Evolutionary conservation across 2,888 invertebrate species (phyloP).

Genomic region (Mycalesis mineus): DNA sequence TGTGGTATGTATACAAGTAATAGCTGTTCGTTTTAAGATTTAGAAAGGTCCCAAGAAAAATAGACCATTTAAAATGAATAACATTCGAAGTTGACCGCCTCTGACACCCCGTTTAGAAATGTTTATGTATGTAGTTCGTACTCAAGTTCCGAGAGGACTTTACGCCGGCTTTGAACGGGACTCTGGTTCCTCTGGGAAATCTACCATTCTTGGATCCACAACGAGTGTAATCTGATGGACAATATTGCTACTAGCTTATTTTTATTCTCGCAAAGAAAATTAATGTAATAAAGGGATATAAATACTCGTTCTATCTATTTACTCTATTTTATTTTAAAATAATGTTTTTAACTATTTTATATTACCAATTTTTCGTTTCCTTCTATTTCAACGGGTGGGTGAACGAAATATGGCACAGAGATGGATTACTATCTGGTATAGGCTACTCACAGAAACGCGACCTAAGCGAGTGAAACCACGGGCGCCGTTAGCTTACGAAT

Average conservation of each 20-base stretch:
- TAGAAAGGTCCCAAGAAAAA: background rate
- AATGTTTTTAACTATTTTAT: no score
- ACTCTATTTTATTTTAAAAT: no score
- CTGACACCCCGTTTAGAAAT: slow-evolving; percentile 19
- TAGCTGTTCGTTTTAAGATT: background rate
- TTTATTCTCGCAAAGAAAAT: background rate
- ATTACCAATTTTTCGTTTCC: no score
- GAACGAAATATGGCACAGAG: no score
- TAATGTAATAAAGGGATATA: background rate
- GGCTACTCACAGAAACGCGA: no score
- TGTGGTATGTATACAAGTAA: no score
- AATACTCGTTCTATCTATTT: background rate
- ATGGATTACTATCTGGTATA: no score
- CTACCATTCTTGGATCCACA: slow-evolving; percentile 21
- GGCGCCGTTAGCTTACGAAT: no score
- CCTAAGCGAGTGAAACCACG: no score
- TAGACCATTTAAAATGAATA: slow-evolving; percentile 6
- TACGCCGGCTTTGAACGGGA: slow-evolving; percentile 21
- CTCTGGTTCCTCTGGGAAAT: slow-evolving; percentile 26
- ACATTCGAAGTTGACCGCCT: slow-evolving; percentile 7
- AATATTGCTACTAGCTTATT: slow-evolving; percentile 14
- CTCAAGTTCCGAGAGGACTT: slow-evolving; percentile 19
- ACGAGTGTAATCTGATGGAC: slow-evolving; percentile 20
- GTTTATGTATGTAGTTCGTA: slow-evolving; percentile 26
- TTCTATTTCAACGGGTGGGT: no score